phyloP scores from a whole-genome alignment of 2,888 invertebrate species.

The Rhaphigaster nebulosa region DNA sequence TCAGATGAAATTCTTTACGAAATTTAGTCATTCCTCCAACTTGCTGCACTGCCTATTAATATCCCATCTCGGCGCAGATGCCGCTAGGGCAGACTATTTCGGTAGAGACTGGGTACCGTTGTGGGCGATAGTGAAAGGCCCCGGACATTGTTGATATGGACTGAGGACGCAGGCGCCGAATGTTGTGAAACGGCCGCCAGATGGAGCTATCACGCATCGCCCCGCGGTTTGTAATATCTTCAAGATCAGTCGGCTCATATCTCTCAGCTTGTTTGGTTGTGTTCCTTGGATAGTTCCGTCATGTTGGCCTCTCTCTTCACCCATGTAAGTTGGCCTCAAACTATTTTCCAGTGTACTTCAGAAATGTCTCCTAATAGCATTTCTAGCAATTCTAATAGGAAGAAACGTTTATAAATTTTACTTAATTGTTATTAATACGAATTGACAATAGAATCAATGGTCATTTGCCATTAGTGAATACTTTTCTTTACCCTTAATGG shows the following conservation, averaged over 20 bases:
- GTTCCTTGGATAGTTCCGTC: neutral
- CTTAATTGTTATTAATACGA: too few species aligned
- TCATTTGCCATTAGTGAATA: too few species aligned
- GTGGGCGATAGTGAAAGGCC: conserved; percentile 21
- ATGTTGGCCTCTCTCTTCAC: conserved; percentile 37
- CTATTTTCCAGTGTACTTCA: too few species aligned
- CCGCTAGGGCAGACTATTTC: neutral
- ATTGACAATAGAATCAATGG: neutral
- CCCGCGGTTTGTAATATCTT: neutral
- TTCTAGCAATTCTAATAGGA: too few species aligned
- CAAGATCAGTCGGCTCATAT: neutral
- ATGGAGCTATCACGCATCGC: conserved; percentile 30
- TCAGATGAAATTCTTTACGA: neutral
- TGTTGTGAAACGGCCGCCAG: conserved; percentile 4
- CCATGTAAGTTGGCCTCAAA: neutral
- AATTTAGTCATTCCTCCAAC: neutral
- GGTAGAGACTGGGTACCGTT: neutral
- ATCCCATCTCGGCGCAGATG: neutral
- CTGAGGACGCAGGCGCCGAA: conserved; percentile 36
- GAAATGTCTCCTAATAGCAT: neutral
- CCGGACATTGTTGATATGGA: neutral
- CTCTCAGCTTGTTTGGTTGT: neutral
- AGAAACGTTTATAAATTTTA: too few species aligned
- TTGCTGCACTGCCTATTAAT: neutral
- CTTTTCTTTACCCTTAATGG: too few species aligned